phyloP scores from a whole-genome alignment of 2,113 vertebrate species.

The Xerus inauris region DNA sequence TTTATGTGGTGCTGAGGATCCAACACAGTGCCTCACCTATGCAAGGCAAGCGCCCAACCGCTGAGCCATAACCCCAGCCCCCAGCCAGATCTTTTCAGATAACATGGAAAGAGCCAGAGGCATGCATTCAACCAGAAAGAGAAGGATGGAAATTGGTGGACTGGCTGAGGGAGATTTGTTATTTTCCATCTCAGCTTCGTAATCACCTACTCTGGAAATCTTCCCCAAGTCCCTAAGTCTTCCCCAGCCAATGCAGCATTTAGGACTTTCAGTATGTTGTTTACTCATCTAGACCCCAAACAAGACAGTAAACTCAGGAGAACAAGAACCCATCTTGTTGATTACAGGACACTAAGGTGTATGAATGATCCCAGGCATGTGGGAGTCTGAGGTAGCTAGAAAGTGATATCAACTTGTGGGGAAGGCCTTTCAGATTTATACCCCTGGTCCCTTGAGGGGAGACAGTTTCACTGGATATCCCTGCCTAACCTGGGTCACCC shows the following conservation, averaged over 20 bases:
- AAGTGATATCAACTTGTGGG: accelerated
- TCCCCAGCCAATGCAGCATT: not conserved
- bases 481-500: not conserved
- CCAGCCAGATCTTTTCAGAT: not conserved
- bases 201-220: not conserved
- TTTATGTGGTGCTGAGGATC: too few species aligned
- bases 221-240: not conserved
- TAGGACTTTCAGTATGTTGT: not conserved
- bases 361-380: not conserved
- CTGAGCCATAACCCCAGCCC: too few species aligned
- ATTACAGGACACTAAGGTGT: not conserved
- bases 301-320: not conserved
- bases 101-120: not conserved
- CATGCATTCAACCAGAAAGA: not conserved
- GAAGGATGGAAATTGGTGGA: not conserved
- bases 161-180: not conserved
- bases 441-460: not conserved
- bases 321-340: not conserved
- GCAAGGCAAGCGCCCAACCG: too few species aligned
- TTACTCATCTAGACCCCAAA: not conserved
- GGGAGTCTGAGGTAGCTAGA: not conserved
- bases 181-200: not conserved
- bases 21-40: too few species aligned
- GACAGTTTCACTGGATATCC: not conserved
- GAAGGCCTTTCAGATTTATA: not conserved